Evolutionary conservation across 2,888 invertebrate genomes (phyloP), one percentile per base, ranked within the genome.

Genomic region (Biston stratarius): DNA sequence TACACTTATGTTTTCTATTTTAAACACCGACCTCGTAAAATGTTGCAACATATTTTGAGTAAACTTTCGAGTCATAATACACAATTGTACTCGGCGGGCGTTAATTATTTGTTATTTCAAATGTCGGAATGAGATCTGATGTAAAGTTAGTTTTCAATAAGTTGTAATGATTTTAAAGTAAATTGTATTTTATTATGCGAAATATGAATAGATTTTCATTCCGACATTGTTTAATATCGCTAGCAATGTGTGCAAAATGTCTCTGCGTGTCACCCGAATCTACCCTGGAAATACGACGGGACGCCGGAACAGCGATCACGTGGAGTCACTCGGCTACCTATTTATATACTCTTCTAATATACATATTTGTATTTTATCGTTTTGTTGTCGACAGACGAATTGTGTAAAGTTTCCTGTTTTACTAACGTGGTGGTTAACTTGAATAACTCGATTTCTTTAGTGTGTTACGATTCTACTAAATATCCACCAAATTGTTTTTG

Each of bases 191-290:
- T 6, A n/a, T 12, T 33, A 38, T 5, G 14, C 15, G 0, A 44
- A 12, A 60, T 52, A 42, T 7, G 7, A 36, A 36, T 38, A 15
- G 64, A 72, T 70, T 42, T 65, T 83, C 87, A 87, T 92, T 91
- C 85, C 86, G 88, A 83, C 87, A 88, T 83, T 77, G 77, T 82
- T 77, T 81, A 77, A 84, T 89, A 90, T 89, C 87, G 86, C 90
- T 90, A 92, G 91, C 92, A 91, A 92, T 92, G 93, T 93, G 93
- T 92, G 93, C 92, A 91, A 91, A 89, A 84, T 83, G 86, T 86
- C 88, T 85, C 83, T 76, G 74, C 83, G 84, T 79, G 87, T 89
- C 89, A 91, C 92, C 91, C 92, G 92, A 92, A 91, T 90, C 90
- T 74, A 66, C 81, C 78, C 81, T 83, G 87, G 88, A 89, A 85